Percentiles rank a stretch among this genome's conserved stretches.
phyloP scores from a whole-genome alignment of 2,113 vertebrate genomes.

The Centrocercus urophasianus region DNA sequence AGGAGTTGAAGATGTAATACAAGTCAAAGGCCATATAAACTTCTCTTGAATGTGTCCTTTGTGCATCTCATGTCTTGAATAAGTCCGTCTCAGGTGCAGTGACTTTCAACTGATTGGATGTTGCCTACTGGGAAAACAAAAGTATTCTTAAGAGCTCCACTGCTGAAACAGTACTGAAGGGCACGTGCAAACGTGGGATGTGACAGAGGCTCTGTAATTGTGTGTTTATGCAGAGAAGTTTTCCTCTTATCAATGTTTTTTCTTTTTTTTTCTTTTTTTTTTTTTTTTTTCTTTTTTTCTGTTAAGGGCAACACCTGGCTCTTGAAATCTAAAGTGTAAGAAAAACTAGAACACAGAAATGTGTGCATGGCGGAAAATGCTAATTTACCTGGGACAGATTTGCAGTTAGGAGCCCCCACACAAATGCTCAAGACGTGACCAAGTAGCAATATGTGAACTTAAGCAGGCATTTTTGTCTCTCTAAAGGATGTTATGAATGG shows the following conservation, averaged over 20 bases:
- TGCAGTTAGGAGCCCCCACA: background rate
- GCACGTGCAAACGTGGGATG: background rate
- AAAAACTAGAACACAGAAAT: background rate
- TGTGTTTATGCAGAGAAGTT: background rate
- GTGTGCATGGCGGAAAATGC: background rate
- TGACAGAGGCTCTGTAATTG: background rate
- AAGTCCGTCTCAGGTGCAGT: background rate
- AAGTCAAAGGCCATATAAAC: background rate
- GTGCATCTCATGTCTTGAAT: background rate
- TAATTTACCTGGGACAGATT: background rate
- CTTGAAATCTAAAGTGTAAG: background rate
- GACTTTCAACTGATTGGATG: background rate
- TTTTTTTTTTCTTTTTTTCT: background rate
- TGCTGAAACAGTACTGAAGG: background rate
- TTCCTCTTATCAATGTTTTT: background rate
- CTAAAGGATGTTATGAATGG: background rate
- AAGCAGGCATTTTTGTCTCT: background rate
- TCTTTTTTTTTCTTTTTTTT: background rate
- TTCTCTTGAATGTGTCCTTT: background rate
- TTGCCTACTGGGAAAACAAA: background rate
- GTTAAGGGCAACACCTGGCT: background rate
- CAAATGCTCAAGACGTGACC: background rate
- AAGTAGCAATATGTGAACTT: background rate
- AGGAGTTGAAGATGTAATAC: background rate
- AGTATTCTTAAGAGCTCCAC: background rate